Base-by-base conservation (phyloP, 2,888 invertebrate genomes). In the Caenorhabditis panamensis region DNA sequence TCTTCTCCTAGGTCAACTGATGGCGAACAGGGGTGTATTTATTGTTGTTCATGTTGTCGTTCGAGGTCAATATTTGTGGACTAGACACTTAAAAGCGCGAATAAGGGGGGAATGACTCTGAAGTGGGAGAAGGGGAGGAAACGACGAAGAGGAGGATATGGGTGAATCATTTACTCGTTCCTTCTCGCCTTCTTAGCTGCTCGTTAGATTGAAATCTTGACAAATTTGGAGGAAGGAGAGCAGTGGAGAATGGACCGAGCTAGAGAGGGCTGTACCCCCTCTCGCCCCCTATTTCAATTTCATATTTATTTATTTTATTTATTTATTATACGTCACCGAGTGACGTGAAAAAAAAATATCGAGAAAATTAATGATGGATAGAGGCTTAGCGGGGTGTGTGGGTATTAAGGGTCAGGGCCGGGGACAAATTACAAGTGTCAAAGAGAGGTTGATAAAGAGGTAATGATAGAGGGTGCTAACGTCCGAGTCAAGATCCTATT, bases 71-170 rank as follows among this genome's bases (percentile, higher is more conserved):
- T 69, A 69, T 69, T 69, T 69, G 37, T 36, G 53, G 44, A 44
- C 20, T 20, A 56, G 20, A 62, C 58, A 73, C 72, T 73, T 58
- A 54, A 73, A 62, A 56, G 75, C 56, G 75, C 59, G 64, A 75
- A 67, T 66, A 72, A 72, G 72, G 56, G 66, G 58, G 66, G n/a
- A n/a, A n/a, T 66, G 64, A 56, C 24, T 24, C 31, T 47, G 51
- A 37, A 53, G 53, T 28, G 72, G 54, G 18, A 20, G 51, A 31
- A 6, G 31, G 26, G 41, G 51, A 9, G 28, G 36, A 18, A 41
- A 11, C 6, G 54, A 53, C 54, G 11, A 53, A 59, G 18, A 28
- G 11, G 53, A 37, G 13, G 53, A 36, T 18, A 31, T 22, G 31
- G 53, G 28, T 54, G 54, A 54, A 54, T 54, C 54, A 54, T 54